Evolutionary conservation across 2,113 vertebrate genomes (phyloP).

Genomic region (Scytalopus superciliaris): DNA sequence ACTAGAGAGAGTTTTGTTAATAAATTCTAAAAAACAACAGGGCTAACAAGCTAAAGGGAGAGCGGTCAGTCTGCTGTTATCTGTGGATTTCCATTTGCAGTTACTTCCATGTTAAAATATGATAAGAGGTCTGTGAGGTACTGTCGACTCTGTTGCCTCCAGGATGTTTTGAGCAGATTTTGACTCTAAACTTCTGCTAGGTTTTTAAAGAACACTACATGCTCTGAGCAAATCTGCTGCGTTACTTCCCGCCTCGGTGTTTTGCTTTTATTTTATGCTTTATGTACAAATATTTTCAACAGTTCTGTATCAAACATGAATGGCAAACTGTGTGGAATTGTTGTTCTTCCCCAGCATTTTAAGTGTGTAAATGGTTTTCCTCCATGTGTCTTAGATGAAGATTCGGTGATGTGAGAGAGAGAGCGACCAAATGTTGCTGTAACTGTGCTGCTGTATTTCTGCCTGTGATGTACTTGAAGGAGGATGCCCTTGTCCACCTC

Average conservation of each 20-base stretch:
- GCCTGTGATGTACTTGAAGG: slow-evolving; percentile 62
- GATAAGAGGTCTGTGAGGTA: neutral
- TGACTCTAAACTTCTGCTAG: neutral
- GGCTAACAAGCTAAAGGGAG: neutral
- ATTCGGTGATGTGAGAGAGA: slow-evolving; percentile 21
- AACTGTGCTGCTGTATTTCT: slow-evolving; percentile 55
- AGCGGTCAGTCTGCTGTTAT: neutral
- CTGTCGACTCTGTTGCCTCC: neutral
- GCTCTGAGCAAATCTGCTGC: neutral
- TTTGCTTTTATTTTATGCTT: slow-evolving; percentile 2
- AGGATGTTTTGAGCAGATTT: neutral
- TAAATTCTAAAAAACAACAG: neutral
- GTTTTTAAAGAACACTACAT: slow-evolving; percentile 25
- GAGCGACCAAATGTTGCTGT: slow-evolving; percentile 49
- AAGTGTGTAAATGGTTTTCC: slow-evolving; percentile 58
- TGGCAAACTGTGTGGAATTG: neutral
- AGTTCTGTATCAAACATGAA: neutral
- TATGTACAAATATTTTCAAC: neutral
- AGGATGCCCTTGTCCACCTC: slow-evolving; percentile 20
- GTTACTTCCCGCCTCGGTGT: neutral
- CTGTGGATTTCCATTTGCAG: neutral
- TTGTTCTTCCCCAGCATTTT: neutral
- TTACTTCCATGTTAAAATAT: neutral
- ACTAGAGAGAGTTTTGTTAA: neutral
- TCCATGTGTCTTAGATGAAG: slow-evolving; percentile 39